Evolutionary conservation across 2,797 vertebrate genomes (phyloP).

Genomic region (Tragelaphus oryx): DNA sequence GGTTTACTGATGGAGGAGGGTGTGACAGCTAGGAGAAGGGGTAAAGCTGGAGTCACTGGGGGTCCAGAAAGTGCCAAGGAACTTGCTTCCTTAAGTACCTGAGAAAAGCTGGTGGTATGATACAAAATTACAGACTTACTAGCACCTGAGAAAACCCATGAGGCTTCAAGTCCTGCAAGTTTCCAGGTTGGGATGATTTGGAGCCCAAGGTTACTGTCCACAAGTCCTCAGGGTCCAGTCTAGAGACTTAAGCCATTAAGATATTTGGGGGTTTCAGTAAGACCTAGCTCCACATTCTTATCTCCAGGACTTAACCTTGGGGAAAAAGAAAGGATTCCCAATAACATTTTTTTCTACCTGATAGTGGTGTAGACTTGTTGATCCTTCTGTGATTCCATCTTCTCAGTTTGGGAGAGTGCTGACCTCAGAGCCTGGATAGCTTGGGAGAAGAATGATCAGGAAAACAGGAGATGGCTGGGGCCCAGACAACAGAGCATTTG

Average conservation of each 20-base stretch:
- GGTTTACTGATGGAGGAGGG: background rate
- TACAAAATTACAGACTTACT: rapidly evolving
- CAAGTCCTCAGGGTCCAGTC: background rate
- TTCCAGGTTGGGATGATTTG: no score
- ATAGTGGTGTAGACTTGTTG: background rate
- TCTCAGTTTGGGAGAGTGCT: background rate
- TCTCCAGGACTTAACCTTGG: background rate
- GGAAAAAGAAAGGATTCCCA: background rate
- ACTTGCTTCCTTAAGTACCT: background rate
- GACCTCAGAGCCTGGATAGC: background rate
- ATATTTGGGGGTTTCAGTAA: background rate
- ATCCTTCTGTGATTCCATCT: background rate
- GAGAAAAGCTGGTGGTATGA: background rate
- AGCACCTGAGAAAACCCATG: background rate
- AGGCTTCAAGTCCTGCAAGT: background rate
- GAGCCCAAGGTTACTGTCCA: background rate
- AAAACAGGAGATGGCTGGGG: background rate
- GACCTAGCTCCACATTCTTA: background rate
- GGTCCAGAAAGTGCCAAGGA: background rate
- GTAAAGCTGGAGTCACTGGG: no score
- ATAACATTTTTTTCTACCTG: background rate
- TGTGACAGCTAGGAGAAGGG: background rate
- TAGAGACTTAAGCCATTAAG: background rate
- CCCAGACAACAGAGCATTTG: background rate
- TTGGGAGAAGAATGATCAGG: background rate